A percentile compares a stretch with the other conserved stretches of the same genome.
phyloP scores from a whole-genome alignment of 2,888 invertebrate species.

The Dynastes maya region DNA sequence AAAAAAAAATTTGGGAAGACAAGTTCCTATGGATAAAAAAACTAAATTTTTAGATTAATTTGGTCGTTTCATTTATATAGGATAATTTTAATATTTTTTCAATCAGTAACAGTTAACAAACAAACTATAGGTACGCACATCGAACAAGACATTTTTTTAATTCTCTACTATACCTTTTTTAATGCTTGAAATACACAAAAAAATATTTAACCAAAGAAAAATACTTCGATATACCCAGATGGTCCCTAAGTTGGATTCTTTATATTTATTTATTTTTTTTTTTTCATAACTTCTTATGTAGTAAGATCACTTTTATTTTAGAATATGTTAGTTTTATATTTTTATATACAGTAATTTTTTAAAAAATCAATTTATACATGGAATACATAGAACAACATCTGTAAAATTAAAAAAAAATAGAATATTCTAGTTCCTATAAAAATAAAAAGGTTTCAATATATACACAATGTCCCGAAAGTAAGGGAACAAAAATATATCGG shows the following conservation, averaged over 20 bases:
- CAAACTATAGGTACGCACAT: too few relatives aligned
- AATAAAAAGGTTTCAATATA: too few relatives aligned
- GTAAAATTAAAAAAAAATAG: conserved; percentile 1
- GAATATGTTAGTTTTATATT: background rate
- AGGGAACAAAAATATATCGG: too few relatives aligned
- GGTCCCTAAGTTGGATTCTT: conserved; percentile 10
- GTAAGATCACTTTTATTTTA: conserved; percentile 19
- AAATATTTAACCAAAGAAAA: background rate
- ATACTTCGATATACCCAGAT: background rate
- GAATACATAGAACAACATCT: too few relatives aligned
- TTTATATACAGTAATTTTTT: background rate
- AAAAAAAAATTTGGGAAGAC: background rate
- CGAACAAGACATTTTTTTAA: too few relatives aligned
- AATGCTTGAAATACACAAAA: background rate
- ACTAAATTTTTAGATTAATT: background rate
- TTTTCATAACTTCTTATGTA: background rate
- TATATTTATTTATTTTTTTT: background rate
- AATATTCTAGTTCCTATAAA: background rate
- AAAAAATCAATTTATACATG: too few relatives aligned
- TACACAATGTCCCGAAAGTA: too few relatives aligned
- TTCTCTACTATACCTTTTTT: too few relatives aligned
- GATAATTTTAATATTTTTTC: too few relatives aligned
- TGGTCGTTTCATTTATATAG: background rate
- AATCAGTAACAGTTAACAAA: too few relatives aligned
- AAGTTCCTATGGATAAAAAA: background rate